These are phyloP conservation scores for Philaethria dido DNA, from an alignment of 2,888 invertebrate genomes.

Conservation along the genomic window DNA sequence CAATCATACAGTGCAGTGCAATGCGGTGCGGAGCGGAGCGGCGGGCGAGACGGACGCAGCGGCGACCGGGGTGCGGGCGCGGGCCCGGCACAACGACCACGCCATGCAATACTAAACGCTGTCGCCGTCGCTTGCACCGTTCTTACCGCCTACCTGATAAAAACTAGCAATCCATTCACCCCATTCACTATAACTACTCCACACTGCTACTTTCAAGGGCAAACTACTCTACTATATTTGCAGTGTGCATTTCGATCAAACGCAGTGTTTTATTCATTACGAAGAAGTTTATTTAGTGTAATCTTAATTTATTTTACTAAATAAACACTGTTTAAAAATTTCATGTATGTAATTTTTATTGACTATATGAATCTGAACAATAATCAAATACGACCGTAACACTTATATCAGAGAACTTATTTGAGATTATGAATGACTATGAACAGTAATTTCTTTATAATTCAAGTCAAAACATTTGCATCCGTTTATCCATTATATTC, in stretches of 20 bases:
- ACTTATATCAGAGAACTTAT: no score
- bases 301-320: neutral
- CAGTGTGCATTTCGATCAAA: slow-evolving; percentile 8
- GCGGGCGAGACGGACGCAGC: slow-evolving; percentile 46
- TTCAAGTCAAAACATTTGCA: no score
- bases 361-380: no score
- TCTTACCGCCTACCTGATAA: slow-evolving; percentile 48
- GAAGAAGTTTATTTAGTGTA: no score
- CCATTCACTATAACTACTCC: slow-evolving; percentile 48
- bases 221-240: slow-evolving; percentile 30
- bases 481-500: no score
- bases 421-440: no score
- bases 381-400: no score
- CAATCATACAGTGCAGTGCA: slow-evolving; percentile 55
- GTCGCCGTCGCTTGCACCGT: slow-evolving; percentile 52
- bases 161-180: slow-evolving; percentile 58
- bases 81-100: slow-evolving; percentile 73
- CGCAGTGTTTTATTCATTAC: neutral
- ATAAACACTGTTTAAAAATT: neutral
- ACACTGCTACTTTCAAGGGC: slow-evolving; percentile 47
- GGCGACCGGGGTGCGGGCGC: slow-evolving; percentile 65
- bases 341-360: no score
- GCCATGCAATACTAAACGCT: slow-evolving; percentile 62
- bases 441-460: no score
- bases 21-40: slow-evolving; percentile 59